Base-by-base conservation (phyloP, 2,113 vertebrate genomes). In the Charadrius vociferus region DNA sequence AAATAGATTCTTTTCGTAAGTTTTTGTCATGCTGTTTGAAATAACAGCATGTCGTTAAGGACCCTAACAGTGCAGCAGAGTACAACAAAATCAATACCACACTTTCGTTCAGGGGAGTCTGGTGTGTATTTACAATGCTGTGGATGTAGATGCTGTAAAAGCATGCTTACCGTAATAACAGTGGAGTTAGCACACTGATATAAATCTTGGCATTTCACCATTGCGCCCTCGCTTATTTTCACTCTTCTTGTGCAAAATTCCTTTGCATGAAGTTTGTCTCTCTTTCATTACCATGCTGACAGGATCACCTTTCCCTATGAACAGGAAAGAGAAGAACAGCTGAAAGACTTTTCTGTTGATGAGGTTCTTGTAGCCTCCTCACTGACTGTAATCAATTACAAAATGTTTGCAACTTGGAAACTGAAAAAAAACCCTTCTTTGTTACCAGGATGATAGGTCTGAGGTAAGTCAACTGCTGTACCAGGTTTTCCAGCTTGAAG, bases 11-110 rank as follows among this genome's bases (percentile, higher is more conserved):
- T 91, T 91, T 80, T 59, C 72, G 32, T 67, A 65, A 89, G 87
- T 36, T 56, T 93, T 89, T 91, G 52, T 79, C 70, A 45, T 55
- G 66, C 37, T 95, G 52, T 87, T 94, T 95, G 81, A 84, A 91
- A 39, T 66, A 89, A 89, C 39, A 87, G 39, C 41, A 50, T 73
- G 59, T 71, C 21, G 4, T 81, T 95, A 87, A 67, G 72, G 84
- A 78, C 78, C 32, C 22, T 55, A 78, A 52, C 50, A 50, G 65
- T 1, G 14, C 85, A 92, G 78, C 27, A 88, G 82, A 67, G 41
- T 36, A 67, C 26, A 82, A 27, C 41, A 82, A 85, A 94, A 95
- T 88, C 79, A 94, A 86, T 79, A 82, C 61, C 74, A 90, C 52
- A 41, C 75, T 65, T 81, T 55, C 0, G 0, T 82, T 88, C 66